phyloP scores from a whole-genome alignment of 1,140 invertebrate species.

The Lutraria rhynchaena region DNA sequence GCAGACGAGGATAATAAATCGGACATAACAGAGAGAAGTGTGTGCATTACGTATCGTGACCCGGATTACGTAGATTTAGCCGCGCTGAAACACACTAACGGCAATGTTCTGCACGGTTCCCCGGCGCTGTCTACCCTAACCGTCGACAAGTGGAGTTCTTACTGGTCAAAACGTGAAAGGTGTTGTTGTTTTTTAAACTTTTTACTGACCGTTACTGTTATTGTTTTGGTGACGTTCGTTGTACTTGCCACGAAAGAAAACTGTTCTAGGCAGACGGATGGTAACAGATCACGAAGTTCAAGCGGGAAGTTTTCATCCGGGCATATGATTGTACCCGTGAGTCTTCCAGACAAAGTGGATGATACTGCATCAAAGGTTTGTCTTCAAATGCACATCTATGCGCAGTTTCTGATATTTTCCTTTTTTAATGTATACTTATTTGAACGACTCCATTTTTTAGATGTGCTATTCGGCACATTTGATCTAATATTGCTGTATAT shows the following conservation, averaged over 20 bases:
- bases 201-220: conserved; percentile 11
- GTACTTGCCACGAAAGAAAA: conserved; percentile 29
- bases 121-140: conserved; percentile 12
- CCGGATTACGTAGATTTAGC: conserved; percentile 16
- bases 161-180: conserved; percentile 49
- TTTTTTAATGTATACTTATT: no score
- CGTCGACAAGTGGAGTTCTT: conserved; percentile 47
- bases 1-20: conserved; percentile 31
- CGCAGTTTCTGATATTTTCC: no score
- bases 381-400: no score
- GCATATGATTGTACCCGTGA: background rate
- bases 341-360: no score
- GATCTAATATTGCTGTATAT: no score
- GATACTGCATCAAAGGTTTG: no score
- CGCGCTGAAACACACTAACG: background rate
- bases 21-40: background rate
- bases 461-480: no score
- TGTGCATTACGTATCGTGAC: conserved; percentile 5
- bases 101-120: background rate
- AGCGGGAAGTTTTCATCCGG: background rate
- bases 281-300: background rate
- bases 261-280: background rate
- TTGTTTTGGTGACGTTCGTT: conserved; percentile 28
- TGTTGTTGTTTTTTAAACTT: conserved; percentile 54
- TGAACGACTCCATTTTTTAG: no score